phyloP scores from a whole-genome alignment of 2,113 vertebrate species.

The Cathartes aura region DNA sequence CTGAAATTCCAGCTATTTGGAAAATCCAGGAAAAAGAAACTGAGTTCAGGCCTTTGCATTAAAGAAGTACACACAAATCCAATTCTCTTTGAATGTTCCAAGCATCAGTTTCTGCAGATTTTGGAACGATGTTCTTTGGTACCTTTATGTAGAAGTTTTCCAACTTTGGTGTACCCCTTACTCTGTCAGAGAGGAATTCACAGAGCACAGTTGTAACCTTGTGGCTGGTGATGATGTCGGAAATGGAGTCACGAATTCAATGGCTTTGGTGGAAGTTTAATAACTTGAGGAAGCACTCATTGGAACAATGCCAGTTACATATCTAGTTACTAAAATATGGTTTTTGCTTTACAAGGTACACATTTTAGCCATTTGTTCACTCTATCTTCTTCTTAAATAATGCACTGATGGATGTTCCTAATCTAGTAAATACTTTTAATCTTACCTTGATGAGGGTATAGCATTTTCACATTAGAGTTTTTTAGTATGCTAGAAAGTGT shows the following conservation, averaged over 20 bases:
- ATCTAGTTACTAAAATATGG: not conserved
- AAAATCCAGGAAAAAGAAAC: not conserved
- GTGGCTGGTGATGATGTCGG: not conserved
- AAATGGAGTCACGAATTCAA: not conserved
- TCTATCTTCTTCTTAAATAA: not conserved
- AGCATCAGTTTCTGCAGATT: not conserved
- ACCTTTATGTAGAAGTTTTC: not conserved
- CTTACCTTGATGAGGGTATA: not conserved
- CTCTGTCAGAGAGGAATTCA: not conserved
- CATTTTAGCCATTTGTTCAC: not conserved
- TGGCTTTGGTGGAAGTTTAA: not conserved
- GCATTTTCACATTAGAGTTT: not conserved
- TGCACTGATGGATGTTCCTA: not conserved
- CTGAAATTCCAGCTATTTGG: not conserved
- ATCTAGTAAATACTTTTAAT: not conserved
- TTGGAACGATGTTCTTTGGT: not conserved
- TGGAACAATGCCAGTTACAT: not conserved
- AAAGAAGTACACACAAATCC: not conserved
- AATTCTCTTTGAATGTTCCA: not conserved
- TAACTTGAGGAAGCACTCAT: not conserved
- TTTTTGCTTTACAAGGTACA: not conserved
- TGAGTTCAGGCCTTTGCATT: accelerated
- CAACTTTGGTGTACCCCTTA: not conserved
- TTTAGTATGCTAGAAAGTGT: not conserved
- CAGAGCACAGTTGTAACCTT: not conserved